Conservation (phyloP, 2,888 invertebrate genomes). For the Oxycera nigricornis region DNA sequence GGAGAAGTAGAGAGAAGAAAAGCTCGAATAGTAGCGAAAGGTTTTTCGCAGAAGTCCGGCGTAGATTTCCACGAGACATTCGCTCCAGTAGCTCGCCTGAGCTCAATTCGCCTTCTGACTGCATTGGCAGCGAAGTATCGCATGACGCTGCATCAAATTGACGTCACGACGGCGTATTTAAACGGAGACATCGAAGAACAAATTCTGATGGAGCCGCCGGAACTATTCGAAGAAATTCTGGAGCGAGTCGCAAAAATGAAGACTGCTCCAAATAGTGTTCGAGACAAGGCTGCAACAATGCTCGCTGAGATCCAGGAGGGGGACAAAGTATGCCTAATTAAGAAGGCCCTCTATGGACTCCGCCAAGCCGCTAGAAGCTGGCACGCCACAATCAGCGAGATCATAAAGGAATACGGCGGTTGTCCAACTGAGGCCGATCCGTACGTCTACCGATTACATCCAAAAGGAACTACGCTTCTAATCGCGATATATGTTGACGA, state of each 20-base stretch:
- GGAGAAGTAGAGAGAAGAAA: neutral
- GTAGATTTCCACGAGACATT: slow-evolving; percentile 5
- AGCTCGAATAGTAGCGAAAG: slow-evolving; percentile 3
- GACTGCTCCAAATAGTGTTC: neutral
- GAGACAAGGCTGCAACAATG: neutral
- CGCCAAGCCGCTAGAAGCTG: neutral
- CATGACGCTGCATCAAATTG: slow-evolving; percentile 47
- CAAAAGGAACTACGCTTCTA: neutral
- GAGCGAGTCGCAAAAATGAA: neutral
- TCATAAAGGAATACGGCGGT: neutral
- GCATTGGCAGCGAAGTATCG: slow-evolving; percentile 46
- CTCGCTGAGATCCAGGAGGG: neutral
- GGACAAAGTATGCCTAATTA: neutral
- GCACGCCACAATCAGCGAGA: slow-evolving; percentile 45
- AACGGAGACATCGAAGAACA: slow-evolving; percentile 47
- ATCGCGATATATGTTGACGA: neutral
- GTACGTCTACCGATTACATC: neutral
- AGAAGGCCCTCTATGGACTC: slow-evolving; percentile 47
- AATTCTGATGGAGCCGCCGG: slow-evolving; percentile 45
- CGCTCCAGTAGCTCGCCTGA: neutral
- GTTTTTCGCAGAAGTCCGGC: neutral
- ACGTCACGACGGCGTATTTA: slow-evolving; percentile 49
- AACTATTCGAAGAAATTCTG: neutral
- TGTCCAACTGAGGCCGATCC: neutral
- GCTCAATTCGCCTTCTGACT: slow-evolving; percentile 45